phyloP scores from a whole-genome alignment of 2,888 invertebrate genomes.

The Drosophila dives region DNA sequence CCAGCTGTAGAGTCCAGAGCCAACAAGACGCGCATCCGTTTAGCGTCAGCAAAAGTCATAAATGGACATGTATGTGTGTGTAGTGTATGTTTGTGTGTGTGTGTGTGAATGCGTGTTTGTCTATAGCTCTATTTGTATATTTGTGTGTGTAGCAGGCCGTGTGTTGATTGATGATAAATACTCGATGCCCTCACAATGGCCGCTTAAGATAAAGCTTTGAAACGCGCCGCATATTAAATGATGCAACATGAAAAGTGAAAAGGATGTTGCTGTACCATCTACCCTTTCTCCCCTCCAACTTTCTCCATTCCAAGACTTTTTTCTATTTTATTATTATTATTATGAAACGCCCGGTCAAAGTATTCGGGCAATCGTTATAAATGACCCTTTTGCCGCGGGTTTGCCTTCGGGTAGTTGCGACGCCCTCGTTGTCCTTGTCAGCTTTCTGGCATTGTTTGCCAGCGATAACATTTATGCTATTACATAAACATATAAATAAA shows the following conservation, averaged over 20 bases:
- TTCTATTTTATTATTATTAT: conserved; percentile 74
- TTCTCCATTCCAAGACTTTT: conserved; percentile 10
- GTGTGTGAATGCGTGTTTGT: conserved; percentile 10
- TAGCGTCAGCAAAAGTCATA: conserved; percentile 72
- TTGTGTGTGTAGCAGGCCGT: conserved; percentile 60
- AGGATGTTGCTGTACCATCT: conserved; percentile 43
- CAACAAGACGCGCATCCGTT: conserved; percentile 52
- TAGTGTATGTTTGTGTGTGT: conserved; percentile 4
- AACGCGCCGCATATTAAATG: conserved; percentile 79
- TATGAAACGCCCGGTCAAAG: conserved; percentile 57
- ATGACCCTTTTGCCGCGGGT: conserved; percentile 71
- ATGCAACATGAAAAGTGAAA: conserved; percentile 77
- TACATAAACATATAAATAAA: conserved; percentile 76
- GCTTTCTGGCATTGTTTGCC: conserved; percentile 60
- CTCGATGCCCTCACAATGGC: conserved; percentile 59
- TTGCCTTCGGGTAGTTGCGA: conserved; percentile 40
- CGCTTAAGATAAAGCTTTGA: conserved; percentile 79
- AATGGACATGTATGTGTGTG: conserved; percentile 47
- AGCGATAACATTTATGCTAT: conserved; percentile 78
- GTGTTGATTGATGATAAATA: conserved; percentile 79
- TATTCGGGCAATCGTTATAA: conserved; percentile 68
- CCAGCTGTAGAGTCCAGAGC: conserved; percentile 23
- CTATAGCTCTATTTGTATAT: conserved; percentile 9
- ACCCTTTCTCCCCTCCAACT: background rate
- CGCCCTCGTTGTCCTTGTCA: conserved; percentile 34